These are phyloP conservation scores for Andrena trimmerana DNA, from an alignment of 2,888 invertebrate species.

Conservation along the genomic window DNA sequence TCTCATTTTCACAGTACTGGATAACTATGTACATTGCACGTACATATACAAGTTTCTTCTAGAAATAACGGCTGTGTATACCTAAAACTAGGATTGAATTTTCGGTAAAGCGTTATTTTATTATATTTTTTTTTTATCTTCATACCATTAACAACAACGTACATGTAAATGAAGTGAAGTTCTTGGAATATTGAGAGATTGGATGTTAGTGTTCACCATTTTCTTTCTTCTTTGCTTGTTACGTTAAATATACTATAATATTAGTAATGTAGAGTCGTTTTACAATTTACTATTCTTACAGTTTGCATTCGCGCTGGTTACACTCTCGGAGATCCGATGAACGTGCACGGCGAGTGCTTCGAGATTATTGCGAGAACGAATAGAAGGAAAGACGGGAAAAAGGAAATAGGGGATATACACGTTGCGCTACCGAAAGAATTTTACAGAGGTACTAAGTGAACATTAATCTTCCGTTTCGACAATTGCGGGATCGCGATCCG, in stretches of 20 bases:
- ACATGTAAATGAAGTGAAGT: slow-evolving; percentile 82
- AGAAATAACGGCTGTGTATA: slow-evolving; percentile 79
- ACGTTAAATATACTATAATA: slow-evolving; percentile 80
- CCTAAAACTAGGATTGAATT: slow-evolving; percentile 81
- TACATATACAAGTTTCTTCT: slow-evolving; percentile 78
- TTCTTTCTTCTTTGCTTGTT: slow-evolving; percentile 58
- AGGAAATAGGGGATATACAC: background rate
- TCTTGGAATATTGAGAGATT: slow-evolving; percentile 83
- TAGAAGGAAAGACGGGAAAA: slow-evolving; percentile 1
- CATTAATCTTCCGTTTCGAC: slow-evolving; percentile 7
- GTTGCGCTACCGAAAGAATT: slow-evolving; percentile 3
- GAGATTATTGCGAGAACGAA: slow-evolving; percentile 55
- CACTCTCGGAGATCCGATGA: slow-evolving; percentile 60
- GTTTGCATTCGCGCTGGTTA: slow-evolving; percentile 74
- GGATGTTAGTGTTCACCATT: slow-evolving; percentile 78
- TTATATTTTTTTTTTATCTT: slow-evolving; percentile 73
- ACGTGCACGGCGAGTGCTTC: slow-evolving; percentile 60
- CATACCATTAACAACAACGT: slow-evolving; percentile 82
- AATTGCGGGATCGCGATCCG: slow-evolving; percentile 53
- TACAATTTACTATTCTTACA: slow-evolving; percentile 81
- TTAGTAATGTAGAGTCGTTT: slow-evolving; percentile 80
- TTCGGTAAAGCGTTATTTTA: slow-evolving; percentile 82
- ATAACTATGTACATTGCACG: slow-evolving; percentile 79
- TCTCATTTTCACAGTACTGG: slow-evolving; percentile 62
- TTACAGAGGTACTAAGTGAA: slow-evolving; percentile 1